A percentile compares a stretch with the other conserved stretches of the same genome.
These are phyloP conservation scores for Calliphora vicina DNA, from an alignment of 1,140 invertebrate species.

Conservation along the genomic window DNA sequence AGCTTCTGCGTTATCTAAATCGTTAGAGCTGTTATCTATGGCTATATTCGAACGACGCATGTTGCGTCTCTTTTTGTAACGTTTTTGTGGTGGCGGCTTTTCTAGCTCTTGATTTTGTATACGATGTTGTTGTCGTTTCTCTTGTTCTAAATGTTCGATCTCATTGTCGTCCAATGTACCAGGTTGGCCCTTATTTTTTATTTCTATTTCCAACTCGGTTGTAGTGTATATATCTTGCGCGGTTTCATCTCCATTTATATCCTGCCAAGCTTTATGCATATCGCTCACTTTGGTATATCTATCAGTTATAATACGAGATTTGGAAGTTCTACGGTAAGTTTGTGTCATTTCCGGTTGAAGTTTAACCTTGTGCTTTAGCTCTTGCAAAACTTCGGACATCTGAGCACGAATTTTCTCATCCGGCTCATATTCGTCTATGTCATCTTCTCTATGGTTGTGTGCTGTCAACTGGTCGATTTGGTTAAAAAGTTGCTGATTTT, in stretches of 20 bases:
- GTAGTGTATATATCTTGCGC: not conserved
- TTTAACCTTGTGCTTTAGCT: constrained; percentile 75
- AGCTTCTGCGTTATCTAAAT: not conserved
- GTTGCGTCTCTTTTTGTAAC: not conserved
- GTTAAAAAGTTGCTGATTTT: constrained; percentile 43
- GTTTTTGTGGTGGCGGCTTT: not conserved
- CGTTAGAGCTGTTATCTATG: not conserved
- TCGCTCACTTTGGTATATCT: constrained; percentile 53
- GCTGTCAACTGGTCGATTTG: constrained; percentile 53
- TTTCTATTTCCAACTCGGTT: not conserved
- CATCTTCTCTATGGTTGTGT: constrained; percentile 3
- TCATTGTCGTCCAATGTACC: not conserved
- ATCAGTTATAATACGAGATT: not conserved
- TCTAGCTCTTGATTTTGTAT: not conserved
- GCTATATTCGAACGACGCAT: not conserved
- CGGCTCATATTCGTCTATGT: constrained; percentile 65
- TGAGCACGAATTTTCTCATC: constrained; percentile 77
- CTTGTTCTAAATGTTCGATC: not conserved
- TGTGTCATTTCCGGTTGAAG: not conserved
- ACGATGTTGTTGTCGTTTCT: not conserved
- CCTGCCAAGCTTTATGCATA: constrained; percentile 62
- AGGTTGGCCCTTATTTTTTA: not conserved
- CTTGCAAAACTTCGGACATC: constrained; percentile 79
- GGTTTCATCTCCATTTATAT: constrained; percentile 47
- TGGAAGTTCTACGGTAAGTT: not conserved